Evolutionary conservation across 2,888 invertebrate species (phyloP).

Genomic region (Teleogryllus oceanicus): DNA sequence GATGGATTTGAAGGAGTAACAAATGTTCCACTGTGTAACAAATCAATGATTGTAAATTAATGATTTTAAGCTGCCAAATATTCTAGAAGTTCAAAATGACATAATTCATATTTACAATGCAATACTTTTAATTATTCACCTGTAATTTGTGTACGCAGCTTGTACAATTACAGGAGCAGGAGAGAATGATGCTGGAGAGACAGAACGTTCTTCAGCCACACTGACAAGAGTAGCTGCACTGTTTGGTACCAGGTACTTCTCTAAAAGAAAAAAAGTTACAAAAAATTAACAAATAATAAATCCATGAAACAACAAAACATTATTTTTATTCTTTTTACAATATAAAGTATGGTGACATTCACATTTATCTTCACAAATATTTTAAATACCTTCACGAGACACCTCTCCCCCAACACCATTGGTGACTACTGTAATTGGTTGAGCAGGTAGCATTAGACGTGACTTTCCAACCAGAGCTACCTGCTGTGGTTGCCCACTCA

Average conservation of each 20-base stretch:
- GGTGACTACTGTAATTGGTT: slow-evolving; percentile 58
- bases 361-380: background rate
- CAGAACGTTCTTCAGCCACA: slow-evolving; percentile 54
- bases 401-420: slow-evolving; percentile 57
- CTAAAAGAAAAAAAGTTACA: slow-evolving; percentile 41
- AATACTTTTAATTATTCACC: slow-evolving; percentile 44
- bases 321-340: background rate
- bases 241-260: slow-evolving; percentile 52
- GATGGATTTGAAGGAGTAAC: slow-evolving; percentile 36
- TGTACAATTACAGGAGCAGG: slow-evolving; percentile 62
- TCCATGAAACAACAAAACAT: background rate
- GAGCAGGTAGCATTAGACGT: slow-evolving; percentile 56
- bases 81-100: background rate
- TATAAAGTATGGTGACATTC: background rate
- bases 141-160: slow-evolving; percentile 56
- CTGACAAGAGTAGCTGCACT: slow-evolving; percentile 43
- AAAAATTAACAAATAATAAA: background rate
- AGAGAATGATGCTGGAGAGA: slow-evolving; percentile 57
- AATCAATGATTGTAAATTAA: slow-evolving; percentile 35
- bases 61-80: background rate
- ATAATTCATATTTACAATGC: background rate
- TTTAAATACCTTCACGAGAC: slow-evolving; percentile 46
- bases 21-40: slow-evolving; percentile 38
- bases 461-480: slow-evolving; percentile 52
- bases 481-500: slow-evolving; percentile 51